Evolutionary conservation across 2,888 invertebrate genomes (phyloP).

Genomic region (Spilosoma lubricipeda): DNA sequence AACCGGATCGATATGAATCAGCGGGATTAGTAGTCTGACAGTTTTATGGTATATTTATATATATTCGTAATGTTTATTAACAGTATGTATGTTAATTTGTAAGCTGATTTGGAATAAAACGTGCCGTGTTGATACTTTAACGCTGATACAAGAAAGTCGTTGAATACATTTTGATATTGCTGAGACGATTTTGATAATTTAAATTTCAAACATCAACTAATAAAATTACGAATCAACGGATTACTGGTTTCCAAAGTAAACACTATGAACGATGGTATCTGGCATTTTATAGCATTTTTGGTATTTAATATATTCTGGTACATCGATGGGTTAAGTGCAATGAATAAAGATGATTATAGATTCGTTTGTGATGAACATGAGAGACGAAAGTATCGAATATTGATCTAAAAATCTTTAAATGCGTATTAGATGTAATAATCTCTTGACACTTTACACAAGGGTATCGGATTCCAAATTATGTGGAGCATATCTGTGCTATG

Average conservation of each 20-base stretch:
- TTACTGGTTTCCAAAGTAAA: constrained; percentile 2
- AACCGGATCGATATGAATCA: constrained; percentile 51
- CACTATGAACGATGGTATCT: background rate
- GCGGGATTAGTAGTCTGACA: constrained; percentile 33
- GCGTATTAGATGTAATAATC: background rate
- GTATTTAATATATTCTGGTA: constrained; percentile 7
- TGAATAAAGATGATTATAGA: constrained; percentile 1
- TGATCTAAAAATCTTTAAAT: background rate
- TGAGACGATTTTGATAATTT: constrained; percentile 7
- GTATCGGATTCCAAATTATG: background rate
- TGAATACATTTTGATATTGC: background rate
- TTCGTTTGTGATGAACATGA: background rate
- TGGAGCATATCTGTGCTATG: background rate
- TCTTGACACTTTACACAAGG: background rate
- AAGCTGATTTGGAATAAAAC: constrained; percentile 43
- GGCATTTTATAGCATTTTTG: constrained; percentile 3
- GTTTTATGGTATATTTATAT: constrained; percentile 47
- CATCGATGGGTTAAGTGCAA: background rate
- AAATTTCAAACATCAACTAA: constrained; percentile 3
- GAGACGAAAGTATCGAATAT: background rate
- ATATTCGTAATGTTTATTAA: constrained; percentile 25
- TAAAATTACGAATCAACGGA: background rate
- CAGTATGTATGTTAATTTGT: constrained; percentile 43
- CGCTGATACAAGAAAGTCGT: background rate
- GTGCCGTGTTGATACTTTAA: constrained; percentile 17